phyloP scores from a whole-genome alignment of 92 coral and sea anemone genomes.

The Siderastrea siderea region DNA sequence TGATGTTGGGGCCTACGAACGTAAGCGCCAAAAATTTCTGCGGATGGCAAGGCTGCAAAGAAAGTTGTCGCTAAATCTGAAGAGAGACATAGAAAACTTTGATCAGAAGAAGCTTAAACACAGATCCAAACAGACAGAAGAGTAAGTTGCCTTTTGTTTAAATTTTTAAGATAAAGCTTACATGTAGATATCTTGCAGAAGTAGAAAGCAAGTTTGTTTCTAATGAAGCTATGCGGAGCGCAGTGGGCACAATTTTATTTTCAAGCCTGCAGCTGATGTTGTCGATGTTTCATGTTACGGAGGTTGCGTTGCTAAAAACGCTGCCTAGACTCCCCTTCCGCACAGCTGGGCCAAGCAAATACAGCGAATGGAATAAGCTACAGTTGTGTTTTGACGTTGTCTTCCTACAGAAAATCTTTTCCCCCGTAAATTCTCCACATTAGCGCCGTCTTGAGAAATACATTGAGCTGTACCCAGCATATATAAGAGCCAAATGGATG shows the following conservation, averaged over 20 bases:
- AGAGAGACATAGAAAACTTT: conserved; percentile 87
- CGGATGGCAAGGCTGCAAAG: conserved; percentile 89
- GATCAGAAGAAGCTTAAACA: conserved; percentile 64
- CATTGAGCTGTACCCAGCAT: too few species aligned
- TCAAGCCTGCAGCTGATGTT: not conserved
- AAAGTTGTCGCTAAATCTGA: conserved; percentile 87
- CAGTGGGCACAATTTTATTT: too few species aligned
- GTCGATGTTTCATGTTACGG: not conserved
- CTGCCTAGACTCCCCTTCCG: not conserved
- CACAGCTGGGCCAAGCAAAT: not conserved
- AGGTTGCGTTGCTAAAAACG: not conserved
- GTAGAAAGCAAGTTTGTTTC: too few species aligned
- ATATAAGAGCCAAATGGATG: too few species aligned
- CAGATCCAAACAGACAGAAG: conserved; percentile 47
- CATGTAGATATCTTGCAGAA: not conserved
- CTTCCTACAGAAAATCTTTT: not conserved
- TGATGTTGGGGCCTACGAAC: conserved; percentile 87
- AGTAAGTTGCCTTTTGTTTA: conserved; percentile 30
- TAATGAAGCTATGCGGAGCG: too few species aligned
- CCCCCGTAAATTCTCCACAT: conserved; percentile 16
- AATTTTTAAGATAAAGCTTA: not conserved
- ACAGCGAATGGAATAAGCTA: not conserved
- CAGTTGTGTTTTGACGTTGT: not conserved
- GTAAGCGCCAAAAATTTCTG: conserved; percentile 79
- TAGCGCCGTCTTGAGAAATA: not conserved